Evolutionary conservation across 2,888 invertebrate genomes (phyloP).

Genomic region (Caenorhabditis sinica): DNA sequence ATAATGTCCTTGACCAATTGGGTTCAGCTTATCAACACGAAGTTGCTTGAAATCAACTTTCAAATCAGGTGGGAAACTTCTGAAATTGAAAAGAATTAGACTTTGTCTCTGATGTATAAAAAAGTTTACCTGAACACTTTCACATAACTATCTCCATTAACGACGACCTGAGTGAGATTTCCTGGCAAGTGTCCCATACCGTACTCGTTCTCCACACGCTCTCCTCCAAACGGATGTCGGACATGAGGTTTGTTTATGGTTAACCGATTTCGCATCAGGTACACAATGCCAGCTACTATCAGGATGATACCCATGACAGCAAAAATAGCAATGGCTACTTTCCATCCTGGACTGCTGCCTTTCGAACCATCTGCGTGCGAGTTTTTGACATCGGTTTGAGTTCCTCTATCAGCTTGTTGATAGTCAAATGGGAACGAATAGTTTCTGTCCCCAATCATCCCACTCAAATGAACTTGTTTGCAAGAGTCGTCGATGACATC

Average conservation of each 20-base stretch:
- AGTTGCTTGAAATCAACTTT: conserved; percentile 59
- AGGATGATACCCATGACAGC: conserved; percentile 60
- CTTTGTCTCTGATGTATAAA: neutral
- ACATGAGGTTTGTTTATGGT: conserved; percentile 51
- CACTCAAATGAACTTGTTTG: conserved; percentile 36
- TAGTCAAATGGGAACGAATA: conserved; percentile 48
- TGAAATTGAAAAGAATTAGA: conserved; percentile 4
- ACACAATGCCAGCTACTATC: conserved; percentile 63
- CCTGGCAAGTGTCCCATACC: conserved; percentile 40
- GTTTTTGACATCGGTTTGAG: conserved; percentile 52
- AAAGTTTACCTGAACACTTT: conserved; percentile 46
- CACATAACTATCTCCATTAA: conserved; percentile 55
- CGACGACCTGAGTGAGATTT: conserved; percentile 20
- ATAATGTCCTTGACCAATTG: conserved; percentile 71
- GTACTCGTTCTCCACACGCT: conserved; percentile 52
- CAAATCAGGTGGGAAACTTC: conserved; percentile 41
- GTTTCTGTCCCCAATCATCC: conserved; percentile 48
- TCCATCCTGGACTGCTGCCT: conserved; percentile 66
- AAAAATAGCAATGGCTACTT: conserved; percentile 70
- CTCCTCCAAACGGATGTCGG: conserved; percentile 28
- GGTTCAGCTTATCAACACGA: conserved; percentile 32
- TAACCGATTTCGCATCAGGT: conserved; percentile 68
- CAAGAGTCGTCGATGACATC: conserved; percentile 45
- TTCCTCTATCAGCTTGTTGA: conserved; percentile 44
- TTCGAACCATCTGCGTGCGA: conserved; percentile 28